Evolutionary conservation across 2,797 vertebrate genomes (phyloP), one percentile per base, ranked within the genome.

Genomic region (Cynopterus sphinx): DNA sequence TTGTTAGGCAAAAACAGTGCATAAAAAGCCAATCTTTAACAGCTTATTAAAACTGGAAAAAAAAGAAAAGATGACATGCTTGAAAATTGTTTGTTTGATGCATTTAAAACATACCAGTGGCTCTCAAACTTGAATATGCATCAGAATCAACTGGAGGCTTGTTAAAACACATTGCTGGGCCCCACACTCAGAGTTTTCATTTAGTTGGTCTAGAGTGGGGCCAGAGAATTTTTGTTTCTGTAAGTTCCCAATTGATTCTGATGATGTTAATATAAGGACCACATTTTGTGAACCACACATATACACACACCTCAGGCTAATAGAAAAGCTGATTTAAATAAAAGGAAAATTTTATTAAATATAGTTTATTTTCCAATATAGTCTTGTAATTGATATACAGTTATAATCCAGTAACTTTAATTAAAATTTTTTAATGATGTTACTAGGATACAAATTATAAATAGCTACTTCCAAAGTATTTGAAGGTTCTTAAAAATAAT

Each of bases 401-500:
- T 17, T 83, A 31, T 19, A 63, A 43, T 16, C 49, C 63, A 71
- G 10, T 68, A 78, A 90, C 24, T 59, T 87, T 9, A 51, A 36
- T 87, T 73, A 41, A 65, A 67, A n/a, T 55, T 33, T 59, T 75
- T 55, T 74, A 89, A 46, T 90, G 31, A 49, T 96, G 6, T 65
- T 87, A 61, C 39, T 90, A 82, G 59, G 24, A 43, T 87, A 13
- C 6, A 46, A 83, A 81, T 86, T 46, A 22, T 87, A 73, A 71
- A 55, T 13, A 83, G n/a, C 31, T 46, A 36, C 33, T 79, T 68
- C 43, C 28, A 4, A 85, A 91, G 21, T 85, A 49, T 93, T 91
- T 65, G 17, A 92, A 8, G 10, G 13, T 86, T 16, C 53, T 93
- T 89, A 46, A 90, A 92, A 92, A 86, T 77, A 77, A 59, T 61